A percentile compares a stretch with the other conserved stretches of the same genome.
Evolutionary conservation across 1,140 invertebrate species (phyloP).

Genomic region (Rhynchophorus ferrugineus): DNA sequence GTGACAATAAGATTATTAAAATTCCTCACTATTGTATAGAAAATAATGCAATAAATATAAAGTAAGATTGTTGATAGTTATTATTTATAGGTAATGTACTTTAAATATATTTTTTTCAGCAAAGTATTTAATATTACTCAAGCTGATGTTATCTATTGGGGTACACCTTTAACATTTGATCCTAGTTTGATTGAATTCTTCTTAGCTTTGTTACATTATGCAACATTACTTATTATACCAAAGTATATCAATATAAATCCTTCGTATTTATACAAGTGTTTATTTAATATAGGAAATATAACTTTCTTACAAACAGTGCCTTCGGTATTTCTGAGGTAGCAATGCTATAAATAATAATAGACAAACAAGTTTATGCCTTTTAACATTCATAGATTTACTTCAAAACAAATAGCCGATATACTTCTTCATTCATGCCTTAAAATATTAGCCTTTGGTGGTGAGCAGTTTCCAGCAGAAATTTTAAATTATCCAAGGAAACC

Average conservation of each 20-base stretch:
- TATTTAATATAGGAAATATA: constrained; percentile 43
- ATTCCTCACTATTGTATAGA: constrained; percentile 54
- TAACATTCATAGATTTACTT: constrained; percentile 41
- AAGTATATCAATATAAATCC: constrained; percentile 45
- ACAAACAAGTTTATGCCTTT: background rate
- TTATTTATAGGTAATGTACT: background rate
- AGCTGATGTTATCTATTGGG: constrained; percentile 59
- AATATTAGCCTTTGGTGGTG: constrained; percentile 56
- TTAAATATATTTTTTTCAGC: constrained; percentile 28
- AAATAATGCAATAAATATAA: constrained; percentile 55
- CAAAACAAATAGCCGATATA: constrained; percentile 49
- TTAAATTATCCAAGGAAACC: constrained; percentile 11
- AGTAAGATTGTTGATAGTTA: constrained; percentile 26
- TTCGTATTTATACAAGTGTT: constrained; percentile 42
- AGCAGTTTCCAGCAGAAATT: constrained; percentile 46
- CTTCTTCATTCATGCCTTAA: constrained; percentile 48
- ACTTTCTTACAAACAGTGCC: constrained; percentile 73
- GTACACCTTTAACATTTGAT: constrained; percentile 74
- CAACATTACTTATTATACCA: constrained; percentile 56
- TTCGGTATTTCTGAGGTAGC: constrained; percentile 50
- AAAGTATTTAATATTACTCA: constrained; percentile 45
- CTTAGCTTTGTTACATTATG: constrained; percentile 53
- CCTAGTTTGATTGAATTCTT: constrained; percentile 73
- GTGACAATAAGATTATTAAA: constrained; percentile 53
- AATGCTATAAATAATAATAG: background rate